Base-by-base conservation (phyloP, 2,113 vertebrate species). In the Polypterus senegalus region DNA sequence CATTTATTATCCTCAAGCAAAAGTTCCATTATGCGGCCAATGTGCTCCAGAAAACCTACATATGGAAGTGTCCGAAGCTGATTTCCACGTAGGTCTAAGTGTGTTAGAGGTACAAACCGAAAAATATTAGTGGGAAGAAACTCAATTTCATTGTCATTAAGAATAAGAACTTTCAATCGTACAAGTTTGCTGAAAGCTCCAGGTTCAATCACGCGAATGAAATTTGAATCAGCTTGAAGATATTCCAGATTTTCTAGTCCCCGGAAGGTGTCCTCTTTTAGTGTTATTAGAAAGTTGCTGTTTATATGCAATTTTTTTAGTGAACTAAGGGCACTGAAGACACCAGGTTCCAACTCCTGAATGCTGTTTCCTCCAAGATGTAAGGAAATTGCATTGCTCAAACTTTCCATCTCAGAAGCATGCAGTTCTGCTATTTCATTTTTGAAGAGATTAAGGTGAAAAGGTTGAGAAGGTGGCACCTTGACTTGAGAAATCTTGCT, bases 261-360 rank as follows among this genome's bases (percentile, higher is more conserved):
- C 66, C 89, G 88, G 70, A 98, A 98, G 0, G 88, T 96, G 74
- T 97, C 92, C 77, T 98, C 94, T 79, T 88, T 93, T 65, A 98
- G 84, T 59, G 86, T 91, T 74, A 94, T 89, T 63, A 98, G 84
- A 67, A 90, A 98, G 81, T 98, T 98, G 76, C 97, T 93, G 83
- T 98, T 98, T 77, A 98, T 95, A 75, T 98, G 94, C 70, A 98
- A 88, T 74, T 97, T 91, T 58, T 89, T 98, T 69, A 98, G 88
- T 54, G 89, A 88, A 47, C 83, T 78, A 6, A 98, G 87, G 59
- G 88, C 77, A 69, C 86, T 88, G 68, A 98, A 98, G 73, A 94
- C 87, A 58, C 94, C 93, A 49, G 91, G 84, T 74, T 98, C 92
- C 71, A 98, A 87, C 81, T 93, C 90, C 73, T 90, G 91, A 70